These are phyloP conservation scores for Linnaemya vulpina DNA, from an alignment of 2,888 invertebrate genomes.

Conservation along the genomic window DNA sequence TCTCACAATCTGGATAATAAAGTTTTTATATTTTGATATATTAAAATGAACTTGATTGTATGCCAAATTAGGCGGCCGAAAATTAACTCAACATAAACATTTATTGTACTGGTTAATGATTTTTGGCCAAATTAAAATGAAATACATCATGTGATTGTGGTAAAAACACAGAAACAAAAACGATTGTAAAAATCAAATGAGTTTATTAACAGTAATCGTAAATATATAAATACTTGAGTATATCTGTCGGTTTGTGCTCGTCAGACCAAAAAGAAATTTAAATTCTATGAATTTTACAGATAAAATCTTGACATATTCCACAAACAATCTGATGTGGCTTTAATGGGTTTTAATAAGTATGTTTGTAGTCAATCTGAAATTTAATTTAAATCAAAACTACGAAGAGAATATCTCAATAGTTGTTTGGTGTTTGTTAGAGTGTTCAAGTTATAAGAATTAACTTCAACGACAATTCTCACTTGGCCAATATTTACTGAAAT, in stretches of 20 bases:
- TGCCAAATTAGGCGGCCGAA: constrained; percentile 38
- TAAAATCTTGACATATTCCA: background rate
- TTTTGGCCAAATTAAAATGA: constrained; percentile 41
- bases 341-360: background rate
- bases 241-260: background rate
- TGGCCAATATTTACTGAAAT: too few species aligned
- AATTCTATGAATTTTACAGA: background rate
- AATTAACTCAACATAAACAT: constrained; percentile 49
- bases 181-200: constrained; percentile 20
- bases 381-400: background rate
- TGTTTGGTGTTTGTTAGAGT: too few species aligned
- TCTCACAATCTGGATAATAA: constrained; percentile 34
- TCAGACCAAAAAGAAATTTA: constrained; percentile 2
- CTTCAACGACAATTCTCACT: too few species aligned
- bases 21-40: background rate
- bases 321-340: background rate
- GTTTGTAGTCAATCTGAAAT: background rate
- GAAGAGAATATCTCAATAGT: too few species aligned
- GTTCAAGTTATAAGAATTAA: too few species aligned
- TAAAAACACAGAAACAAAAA: constrained; percentile 33
- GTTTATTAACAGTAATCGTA: background rate
- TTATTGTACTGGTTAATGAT: constrained; percentile 40
- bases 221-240: background rate
- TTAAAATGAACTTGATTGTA: constrained; percentile 30
- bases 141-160: background rate